Evolutionary conservation across 2,797 vertebrate species (phyloP).

Genomic region (Tiaroga cobitis): DNA sequence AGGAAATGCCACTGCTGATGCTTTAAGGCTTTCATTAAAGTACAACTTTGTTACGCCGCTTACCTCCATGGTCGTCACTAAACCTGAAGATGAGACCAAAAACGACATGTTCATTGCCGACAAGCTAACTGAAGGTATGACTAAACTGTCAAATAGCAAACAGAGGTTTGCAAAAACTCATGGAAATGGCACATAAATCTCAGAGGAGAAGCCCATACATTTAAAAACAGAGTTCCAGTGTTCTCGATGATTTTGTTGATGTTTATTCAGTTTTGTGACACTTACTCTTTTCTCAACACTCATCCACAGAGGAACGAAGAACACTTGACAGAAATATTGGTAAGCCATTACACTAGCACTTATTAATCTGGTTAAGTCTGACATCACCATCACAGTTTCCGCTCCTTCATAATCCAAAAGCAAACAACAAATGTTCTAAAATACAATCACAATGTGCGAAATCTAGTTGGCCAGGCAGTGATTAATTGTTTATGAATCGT

Average conservation of each 20-base stretch:
- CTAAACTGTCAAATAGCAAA: background rate
- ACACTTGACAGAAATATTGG: background rate
- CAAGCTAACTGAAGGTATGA: constrained; percentile 88
- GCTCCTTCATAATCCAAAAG: background rate
- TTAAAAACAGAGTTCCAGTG: background rate
- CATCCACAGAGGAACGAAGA: constrained; percentile 38
- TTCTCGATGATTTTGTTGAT: background rate
- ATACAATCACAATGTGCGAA: background rate
- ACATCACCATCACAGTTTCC: background rate
- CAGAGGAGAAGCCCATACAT: background rate
- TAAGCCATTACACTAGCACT: background rate
- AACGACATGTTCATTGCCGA: constrained; percentile 78
- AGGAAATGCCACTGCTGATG: constrained; percentile 79
- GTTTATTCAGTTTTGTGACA: background rate
- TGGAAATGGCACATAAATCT: background rate
- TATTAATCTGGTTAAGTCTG: background rate
- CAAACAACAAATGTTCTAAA: background rate
- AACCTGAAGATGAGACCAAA: constrained; percentile 78
- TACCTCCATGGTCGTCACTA: constrained; percentile 97
- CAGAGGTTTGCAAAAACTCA: background rate
- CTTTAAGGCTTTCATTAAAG: constrained; percentile 85
- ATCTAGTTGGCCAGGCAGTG: background rate
- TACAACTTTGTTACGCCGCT: constrained; percentile 94
- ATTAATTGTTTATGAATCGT: background rate
- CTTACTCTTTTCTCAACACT: background rate